These are phyloP conservation scores for Troglohyphantes excavatus DNA, from an alignment of 2,888 invertebrate genomes.

Conservation along the genomic window DNA sequence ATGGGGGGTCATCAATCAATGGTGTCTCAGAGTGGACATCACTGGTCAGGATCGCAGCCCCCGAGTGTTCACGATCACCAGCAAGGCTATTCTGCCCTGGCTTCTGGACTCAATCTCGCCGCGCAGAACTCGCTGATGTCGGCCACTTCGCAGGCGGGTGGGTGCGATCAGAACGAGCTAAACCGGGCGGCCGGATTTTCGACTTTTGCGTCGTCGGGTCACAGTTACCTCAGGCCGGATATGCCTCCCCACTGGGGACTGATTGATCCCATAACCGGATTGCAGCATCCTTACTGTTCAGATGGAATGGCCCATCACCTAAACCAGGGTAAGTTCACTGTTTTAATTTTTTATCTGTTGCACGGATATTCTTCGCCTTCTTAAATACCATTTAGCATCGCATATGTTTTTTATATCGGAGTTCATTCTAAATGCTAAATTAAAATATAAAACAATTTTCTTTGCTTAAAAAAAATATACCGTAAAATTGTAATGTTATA, in stretches of 20 bases:
- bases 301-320: constrained; percentile 74
- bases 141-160: constrained; percentile 57
- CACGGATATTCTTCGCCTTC: too few species aligned
- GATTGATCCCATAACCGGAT: constrained; percentile 63
- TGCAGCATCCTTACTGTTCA: constrained; percentile 69
- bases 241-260: constrained; percentile 75
- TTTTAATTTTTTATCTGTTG: background rate
- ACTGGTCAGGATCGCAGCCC: constrained; percentile 60
- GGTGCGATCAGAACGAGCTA: constrained; percentile 72
- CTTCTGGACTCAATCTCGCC: constrained; percentile 69
- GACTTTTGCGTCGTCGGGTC: constrained; percentile 67
- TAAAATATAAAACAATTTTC: too few species aligned
- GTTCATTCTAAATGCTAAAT: too few species aligned
- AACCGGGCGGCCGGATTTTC: constrained; percentile 69
- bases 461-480: too few species aligned
- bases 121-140: constrained; percentile 66
- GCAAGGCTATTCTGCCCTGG: constrained; percentile 64
- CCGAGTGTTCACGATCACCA: constrained; percentile 77
- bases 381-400: too few species aligned
- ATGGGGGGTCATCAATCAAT: constrained; percentile 68
- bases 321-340: constrained; percentile 63
- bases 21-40: constrained; percentile 66
- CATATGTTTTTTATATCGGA: too few species aligned
- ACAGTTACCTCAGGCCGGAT: constrained; percentile 72
- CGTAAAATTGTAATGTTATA: too few species aligned